These are phyloP conservation scores for Polylopha cassiicola DNA, from an alignment of 2,888 invertebrate genomes.

Conservation along the genomic window DNA sequence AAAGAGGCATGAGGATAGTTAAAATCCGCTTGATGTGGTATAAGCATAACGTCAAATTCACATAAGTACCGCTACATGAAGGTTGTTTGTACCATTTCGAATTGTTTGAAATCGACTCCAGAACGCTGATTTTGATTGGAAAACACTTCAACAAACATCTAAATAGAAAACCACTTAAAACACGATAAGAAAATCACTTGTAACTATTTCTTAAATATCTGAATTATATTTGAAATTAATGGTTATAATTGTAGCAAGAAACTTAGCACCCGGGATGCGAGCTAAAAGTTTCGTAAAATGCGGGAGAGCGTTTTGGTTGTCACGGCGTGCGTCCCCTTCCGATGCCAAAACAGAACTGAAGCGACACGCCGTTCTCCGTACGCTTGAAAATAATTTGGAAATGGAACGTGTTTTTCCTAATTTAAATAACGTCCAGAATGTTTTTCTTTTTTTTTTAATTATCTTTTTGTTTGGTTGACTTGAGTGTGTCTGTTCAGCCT, in stretches of 20 bases:
- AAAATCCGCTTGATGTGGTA: conserved; percentile 53
- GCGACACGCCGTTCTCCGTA: neutral
- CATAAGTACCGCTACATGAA: conserved; percentile 45
- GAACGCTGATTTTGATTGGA: conserved; percentile 56
- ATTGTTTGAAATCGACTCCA: conserved; percentile 30
- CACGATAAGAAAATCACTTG: conserved; percentile 1
- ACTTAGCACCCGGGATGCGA: neutral
- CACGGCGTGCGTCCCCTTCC: conserved; percentile 7
- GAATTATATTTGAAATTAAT: neutral
- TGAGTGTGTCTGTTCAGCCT: too few species aligned
- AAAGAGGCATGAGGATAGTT: conserved; percentile 65
- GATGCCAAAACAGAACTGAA: conserved; percentile 14
- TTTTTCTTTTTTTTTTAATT: too few species aligned
- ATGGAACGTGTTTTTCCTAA: conserved; percentile 8
- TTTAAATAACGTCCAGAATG: too few species aligned
- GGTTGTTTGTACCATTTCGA: conserved; percentile 35
- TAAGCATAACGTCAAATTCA: conserved; percentile 68
- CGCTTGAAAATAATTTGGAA: conserved; percentile 10
- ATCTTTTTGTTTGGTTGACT: too few species aligned
- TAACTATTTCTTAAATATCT: too few species aligned
- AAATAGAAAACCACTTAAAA: conserved; percentile 29
- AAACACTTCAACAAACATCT: conserved; percentile 38
- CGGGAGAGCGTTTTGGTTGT: neutral
- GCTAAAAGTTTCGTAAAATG: conserved; percentile 11
- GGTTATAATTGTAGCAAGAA: neutral